A percentile compares a stretch with the other conserved stretches of the same genome.
phyloP scores from a whole-genome alignment of 1,140 invertebrate genomes.

The Drosophila murphyi region DNA sequence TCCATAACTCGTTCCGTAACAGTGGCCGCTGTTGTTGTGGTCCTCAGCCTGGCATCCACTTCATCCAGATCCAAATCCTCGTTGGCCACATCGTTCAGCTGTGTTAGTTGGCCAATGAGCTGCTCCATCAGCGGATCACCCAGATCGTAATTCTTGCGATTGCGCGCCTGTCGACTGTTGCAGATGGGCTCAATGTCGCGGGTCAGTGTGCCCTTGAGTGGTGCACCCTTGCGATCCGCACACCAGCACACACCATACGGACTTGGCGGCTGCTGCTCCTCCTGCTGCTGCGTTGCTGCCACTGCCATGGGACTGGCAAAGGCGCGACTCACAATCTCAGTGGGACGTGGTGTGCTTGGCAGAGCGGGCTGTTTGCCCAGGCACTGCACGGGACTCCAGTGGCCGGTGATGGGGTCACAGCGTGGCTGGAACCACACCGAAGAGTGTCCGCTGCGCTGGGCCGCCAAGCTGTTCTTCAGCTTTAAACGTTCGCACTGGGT shows the following conservation, averaged over 20 bases:
- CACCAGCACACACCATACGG: constrained; percentile 91
- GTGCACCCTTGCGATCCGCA: constrained; percentile 91
- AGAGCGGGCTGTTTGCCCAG: constrained; percentile 85
- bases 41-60: constrained; percentile 36
- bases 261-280: constrained; percentile 13
- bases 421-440: constrained; percentile 88
- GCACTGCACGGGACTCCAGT: constrained; percentile 93
- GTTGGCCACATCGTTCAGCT: constrained; percentile 86
- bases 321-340: constrained; percentile 66
- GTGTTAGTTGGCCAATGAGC: constrained; percentile 87
- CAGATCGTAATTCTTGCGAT: constrained; percentile 79
- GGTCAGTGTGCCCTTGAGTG: constrained; percentile 91
- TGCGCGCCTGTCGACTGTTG: constrained; percentile 90
- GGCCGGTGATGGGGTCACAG: constrained; percentile 89
- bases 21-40: constrained; percentile 10
- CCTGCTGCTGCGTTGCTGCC: constrained; percentile 3
- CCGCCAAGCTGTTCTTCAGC: constrained; percentile 90
- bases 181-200: constrained; percentile 89
- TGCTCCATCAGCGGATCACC: constrained; percentile 86
- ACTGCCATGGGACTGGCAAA: constrained; percentile 30
- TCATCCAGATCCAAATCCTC: constrained; percentile 77
- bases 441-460: constrained; percentile 87
- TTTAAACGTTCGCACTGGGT: constrained; percentile 92
- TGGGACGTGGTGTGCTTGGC: constrained; percentile 7
- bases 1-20: constrained; percentile 78